phyloP scores from a whole-genome alignment of 1,140 invertebrate genomes.

The Ostrea edulis region DNA sequence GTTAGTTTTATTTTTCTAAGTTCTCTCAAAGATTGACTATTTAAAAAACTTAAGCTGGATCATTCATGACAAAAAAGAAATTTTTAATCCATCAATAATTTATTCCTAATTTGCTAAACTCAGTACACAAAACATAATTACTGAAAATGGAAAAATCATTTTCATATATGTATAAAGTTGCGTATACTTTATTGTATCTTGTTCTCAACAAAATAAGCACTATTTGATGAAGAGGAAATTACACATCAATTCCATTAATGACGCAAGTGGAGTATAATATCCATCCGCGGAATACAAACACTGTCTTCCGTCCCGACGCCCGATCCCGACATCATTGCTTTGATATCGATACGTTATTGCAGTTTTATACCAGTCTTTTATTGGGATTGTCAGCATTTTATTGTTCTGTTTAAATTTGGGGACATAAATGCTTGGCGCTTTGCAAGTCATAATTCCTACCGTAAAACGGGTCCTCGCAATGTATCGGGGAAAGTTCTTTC shows the following conservation, averaged over 20 bases:
- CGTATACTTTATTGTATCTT: conserved; percentile 27
- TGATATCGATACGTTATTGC: conserved; percentile 19
- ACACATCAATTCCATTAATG: conserved; percentile 32
- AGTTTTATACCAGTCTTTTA: conserved; percentile 4
- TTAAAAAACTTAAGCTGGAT: not conserved
- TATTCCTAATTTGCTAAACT: conserved; percentile 33
- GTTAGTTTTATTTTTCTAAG: not conserved
- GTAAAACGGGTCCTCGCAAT: not conserved
- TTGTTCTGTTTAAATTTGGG: conserved; percentile 16
- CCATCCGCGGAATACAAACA: conserved; percentile 16
- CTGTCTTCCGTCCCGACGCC: conserved; percentile 20
- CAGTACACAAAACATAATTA: conserved; percentile 10
- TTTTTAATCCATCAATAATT: conserved; percentile 22
- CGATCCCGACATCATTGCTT: conserved; percentile 14
- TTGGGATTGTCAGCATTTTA: conserved; percentile 40
- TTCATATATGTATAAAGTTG: conserved; percentile 34
- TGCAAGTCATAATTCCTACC: not conserved
- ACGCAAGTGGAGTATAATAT: conserved; percentile 27
- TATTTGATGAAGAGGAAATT: conserved; percentile 33
- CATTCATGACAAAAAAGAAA: not conserved
- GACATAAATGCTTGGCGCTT: conserved; percentile 37
- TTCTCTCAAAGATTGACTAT: not conserved
- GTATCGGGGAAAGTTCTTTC: not conserved
- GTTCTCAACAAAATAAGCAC: conserved; percentile 27
- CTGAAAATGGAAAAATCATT: conserved; percentile 25